Percentiles rank a stretch among this genome's conserved stretches.
These are phyloP conservation scores for Spinus olivaceus DNA, from an alignment of 2,797 vertebrate genomes.

Conservation along the genomic window DNA sequence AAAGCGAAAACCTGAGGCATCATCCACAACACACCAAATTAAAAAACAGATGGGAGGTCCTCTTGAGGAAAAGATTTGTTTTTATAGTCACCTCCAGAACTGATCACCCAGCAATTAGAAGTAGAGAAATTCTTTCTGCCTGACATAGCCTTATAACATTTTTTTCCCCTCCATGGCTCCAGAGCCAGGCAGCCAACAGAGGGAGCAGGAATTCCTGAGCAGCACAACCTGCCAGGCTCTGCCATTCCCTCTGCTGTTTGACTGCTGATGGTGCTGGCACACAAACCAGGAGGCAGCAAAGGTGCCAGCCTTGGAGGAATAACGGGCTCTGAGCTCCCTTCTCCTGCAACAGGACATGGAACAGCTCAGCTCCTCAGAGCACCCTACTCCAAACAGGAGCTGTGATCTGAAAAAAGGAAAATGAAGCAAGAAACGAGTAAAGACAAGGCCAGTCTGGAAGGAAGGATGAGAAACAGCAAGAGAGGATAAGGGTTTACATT, in stretches of 20 bases:
- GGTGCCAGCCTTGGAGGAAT: neutral
- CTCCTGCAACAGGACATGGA: neutral
- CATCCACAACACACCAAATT: neutral
- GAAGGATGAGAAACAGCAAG: neutral
- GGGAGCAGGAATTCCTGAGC: slow-evolving; percentile 42
- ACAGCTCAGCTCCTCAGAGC: neutral
- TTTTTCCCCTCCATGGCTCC: neutral
- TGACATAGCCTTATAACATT: neutral
- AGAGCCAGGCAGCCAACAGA: slow-evolving; percentile 45
- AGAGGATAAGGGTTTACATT: neutral
- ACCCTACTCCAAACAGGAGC: neutral
- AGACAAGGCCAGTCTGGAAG: neutral
- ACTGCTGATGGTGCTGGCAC: neutral
- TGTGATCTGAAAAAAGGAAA: neutral
- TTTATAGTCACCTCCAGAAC: neutral
- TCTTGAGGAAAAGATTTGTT: neutral
- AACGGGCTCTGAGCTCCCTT: neutral
- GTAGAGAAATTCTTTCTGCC: neutral
- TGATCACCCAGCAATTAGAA: neutral
- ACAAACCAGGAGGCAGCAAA: neutral
- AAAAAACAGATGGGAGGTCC: neutral
- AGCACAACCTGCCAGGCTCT: neutral
- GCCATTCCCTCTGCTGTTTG: neutral
- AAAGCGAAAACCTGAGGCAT: neutral
- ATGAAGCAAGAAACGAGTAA: neutral